phyloP scores from a whole-genome alignment of 2,888 invertebrate genomes.

The Xylota sylvarum region DNA sequence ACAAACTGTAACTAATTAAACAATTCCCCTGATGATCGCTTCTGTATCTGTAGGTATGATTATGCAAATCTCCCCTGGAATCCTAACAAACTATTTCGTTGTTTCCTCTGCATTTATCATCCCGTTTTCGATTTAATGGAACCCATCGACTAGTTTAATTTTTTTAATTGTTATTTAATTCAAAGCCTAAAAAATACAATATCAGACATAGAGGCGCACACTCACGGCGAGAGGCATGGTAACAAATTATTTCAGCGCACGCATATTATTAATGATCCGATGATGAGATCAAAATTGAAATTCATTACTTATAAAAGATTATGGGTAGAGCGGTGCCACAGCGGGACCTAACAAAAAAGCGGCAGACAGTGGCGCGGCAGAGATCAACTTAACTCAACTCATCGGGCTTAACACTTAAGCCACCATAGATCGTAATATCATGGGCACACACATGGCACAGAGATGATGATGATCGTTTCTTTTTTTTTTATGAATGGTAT shows the following conservation, averaged over 20 bases:
- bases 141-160: conserved; percentile 13
- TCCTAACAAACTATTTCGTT: neutral
- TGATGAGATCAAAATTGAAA: conserved; percentile 69
- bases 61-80: conserved; percentile 34
- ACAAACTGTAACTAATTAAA: conserved; percentile 55
- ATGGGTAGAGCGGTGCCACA: conserved; percentile 16
- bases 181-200: conserved; percentile 12
- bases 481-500: conserved; percentile 27
- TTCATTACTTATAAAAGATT: conserved; percentile 58
- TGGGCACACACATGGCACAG: conserved; percentile 28
- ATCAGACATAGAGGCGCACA: neutral
- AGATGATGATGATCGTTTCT: conserved; percentile 23
- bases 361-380: conserved; percentile 30
- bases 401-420: conserved; percentile 62
- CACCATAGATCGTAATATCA: conserved; percentile 46
- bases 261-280: conserved; percentile 71
- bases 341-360: conserved; percentile 2
- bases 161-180: conserved; percentile 39
- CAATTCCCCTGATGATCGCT: conserved; percentile 40
- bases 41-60: conserved; percentile 61
- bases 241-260: conserved; percentile 64
- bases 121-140: conserved; percentile 19
- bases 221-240: neutral
- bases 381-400: conserved; percentile 51
- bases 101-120: conserved; percentile 3